Base-by-base conservation (phyloP, 2,113 vertebrate species). In the Apeltes quadracus region DNA sequence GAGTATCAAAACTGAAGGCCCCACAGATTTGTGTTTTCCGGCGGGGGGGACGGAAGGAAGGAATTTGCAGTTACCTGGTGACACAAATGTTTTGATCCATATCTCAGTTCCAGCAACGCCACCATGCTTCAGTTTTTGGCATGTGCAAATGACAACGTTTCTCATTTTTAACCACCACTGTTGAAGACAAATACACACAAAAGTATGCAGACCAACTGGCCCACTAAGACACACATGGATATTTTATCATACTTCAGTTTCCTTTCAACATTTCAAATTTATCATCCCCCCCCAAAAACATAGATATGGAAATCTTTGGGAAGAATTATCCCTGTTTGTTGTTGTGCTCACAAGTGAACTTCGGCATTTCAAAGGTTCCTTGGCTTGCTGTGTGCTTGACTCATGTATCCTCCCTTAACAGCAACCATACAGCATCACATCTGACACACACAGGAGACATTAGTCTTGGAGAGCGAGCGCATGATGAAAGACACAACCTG, bases 401-500 rank as follows among this genome's bases (percentile, higher is more conserved):
- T 76, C 43, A 23, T 22, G 64, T 51, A 25, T 16, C 5, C 46
- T 72, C 69, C 55, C 41, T 29, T 69, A 55, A 39, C 69, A 65
- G 65, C 56, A 69, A 20, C 66, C 4, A 25, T 18, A 32, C 57
- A 65, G 41, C 76, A 78, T 62, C 66, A 55, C 76, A 71, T 56
- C 72, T 39, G 53, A 81, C 38, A 5, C 51, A 66, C 48, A 70
- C 56, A 36, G 75, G 69, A 76, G 66, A 70, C 68, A 34, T 73
- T 61, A 9, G 41, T 63, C 75, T 81, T 70, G 69, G 68, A 79
- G 41, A 54, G 61, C 9, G 7, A 36, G 62, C 1, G 44, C 50
- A 50, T 53, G 77, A 87, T 86, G 66, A 83, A 76, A 88, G 69
- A 57, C 69, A 71, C n/a, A 50, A 77, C 71, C 79, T 79, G 79